These are phyloP conservation scores for Cetoscarus ocellatus DNA, from an alignment of 2,797 vertebrate species.

Conservation along the genomic window DNA sequence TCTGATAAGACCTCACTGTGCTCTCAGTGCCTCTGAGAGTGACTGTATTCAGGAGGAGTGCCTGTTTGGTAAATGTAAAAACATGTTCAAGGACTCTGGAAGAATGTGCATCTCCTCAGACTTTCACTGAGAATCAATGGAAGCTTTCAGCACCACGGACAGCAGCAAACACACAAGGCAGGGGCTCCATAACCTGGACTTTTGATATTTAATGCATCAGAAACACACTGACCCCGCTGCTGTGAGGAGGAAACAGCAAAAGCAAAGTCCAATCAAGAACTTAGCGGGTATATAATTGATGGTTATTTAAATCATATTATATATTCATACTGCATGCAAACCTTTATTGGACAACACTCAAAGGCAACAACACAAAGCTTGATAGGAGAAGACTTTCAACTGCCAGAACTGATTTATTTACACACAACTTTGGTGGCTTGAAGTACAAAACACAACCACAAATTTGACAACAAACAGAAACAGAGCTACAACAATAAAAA, in stretches of 20 bases:
- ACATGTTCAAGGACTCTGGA: slow-evolving; percentile 30
- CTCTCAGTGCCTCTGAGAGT: neutral
- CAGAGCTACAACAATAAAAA: too few relatives aligned
- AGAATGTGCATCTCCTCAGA: slow-evolving; percentile 14
- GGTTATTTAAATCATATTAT: neutral
- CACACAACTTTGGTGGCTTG: too few relatives aligned
- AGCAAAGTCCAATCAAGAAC: neutral
- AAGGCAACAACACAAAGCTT: neutral
- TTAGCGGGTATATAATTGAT: neutral
- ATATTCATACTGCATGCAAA: neutral
- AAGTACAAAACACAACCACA: too few relatives aligned
- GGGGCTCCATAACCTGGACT: neutral
- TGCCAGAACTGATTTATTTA: too few relatives aligned
- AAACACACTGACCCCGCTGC: neutral
- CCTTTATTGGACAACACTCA: slow-evolving; percentile 2
- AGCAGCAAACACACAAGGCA: slow-evolving; percentile 38
- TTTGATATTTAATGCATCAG: neutral
- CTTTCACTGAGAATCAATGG: slow-evolving; percentile 7
- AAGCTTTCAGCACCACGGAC: slow-evolving; percentile 66
- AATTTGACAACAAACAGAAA: too few relatives aligned
- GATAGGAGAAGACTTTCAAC: too few relatives aligned
- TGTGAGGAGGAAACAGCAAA: slow-evolving; percentile 21
- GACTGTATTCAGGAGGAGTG: slow-evolving; percentile 10
- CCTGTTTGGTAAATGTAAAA: slow-evolving; percentile 33
- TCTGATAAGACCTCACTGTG: slow-evolving; percentile 5